Conservation (phyloP, 2,797 vertebrate genomes). For the Lepilemur septentrionalis region DNA sequence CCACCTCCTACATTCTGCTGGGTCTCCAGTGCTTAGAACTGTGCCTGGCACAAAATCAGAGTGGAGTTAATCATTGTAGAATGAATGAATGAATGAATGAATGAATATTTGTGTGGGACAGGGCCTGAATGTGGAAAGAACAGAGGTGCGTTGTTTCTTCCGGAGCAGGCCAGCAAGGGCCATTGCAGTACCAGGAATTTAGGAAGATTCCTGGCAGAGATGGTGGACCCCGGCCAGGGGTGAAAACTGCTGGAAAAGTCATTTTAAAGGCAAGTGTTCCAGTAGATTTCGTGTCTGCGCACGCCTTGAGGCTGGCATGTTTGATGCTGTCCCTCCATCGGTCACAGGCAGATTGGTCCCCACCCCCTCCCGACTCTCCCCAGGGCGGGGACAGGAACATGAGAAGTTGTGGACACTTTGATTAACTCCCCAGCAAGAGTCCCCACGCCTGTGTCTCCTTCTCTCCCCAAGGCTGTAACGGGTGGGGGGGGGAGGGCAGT, state of each 20-base stretch:
- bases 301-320: conserved; percentile 70
- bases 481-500: neutral
- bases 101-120: neutral
- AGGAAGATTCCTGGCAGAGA: conserved; percentile 55
- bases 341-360: conserved; percentile 37
- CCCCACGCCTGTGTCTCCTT: conserved; percentile 47
- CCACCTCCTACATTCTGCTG: neutral
- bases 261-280: conserved; percentile 76
- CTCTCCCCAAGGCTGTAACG: conserved; percentile 58
- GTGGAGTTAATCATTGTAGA: neutral
- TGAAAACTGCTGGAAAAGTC: conserved; percentile 75
- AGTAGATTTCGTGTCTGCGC: conserved; percentile 82
- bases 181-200: neutral
- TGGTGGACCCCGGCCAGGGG: conserved; percentile 35
- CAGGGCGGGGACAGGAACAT: conserved; percentile 50
- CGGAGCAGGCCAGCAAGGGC: neutral
- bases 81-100: neutral
- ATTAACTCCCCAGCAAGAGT: conserved; percentile 84
- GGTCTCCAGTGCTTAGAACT: neutral
- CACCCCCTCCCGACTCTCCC: neutral
- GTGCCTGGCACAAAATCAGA: neutral
- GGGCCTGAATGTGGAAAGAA: neutral
- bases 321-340: neutral
- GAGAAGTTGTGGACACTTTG: conserved; percentile 79
- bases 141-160: neutral